Conservation (phyloP, 2,797 vertebrate species). For the Picus viridis region DNA sequence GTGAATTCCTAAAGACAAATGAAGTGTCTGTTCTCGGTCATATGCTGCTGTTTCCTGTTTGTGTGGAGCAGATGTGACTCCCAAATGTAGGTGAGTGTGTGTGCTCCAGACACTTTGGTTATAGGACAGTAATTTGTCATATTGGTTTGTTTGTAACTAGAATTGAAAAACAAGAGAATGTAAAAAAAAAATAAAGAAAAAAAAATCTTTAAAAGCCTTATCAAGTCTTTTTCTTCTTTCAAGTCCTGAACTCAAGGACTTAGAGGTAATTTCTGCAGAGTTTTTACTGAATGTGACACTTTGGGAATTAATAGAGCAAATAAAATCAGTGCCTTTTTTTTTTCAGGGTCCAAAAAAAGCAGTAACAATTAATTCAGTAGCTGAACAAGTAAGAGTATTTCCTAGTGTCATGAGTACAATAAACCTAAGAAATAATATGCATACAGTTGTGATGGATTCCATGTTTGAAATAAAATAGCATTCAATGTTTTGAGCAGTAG, state of each 20-base stretch:
- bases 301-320: slow-evolving; percentile 10
- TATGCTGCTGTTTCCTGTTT: background rate
- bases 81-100: background rate
- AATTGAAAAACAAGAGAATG: background rate
- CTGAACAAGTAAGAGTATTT: slow-evolving; percentile 2
- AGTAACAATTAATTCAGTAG: slow-evolving; percentile 1
- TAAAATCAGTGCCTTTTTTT: background rate
- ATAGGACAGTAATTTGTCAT: background rate
- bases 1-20: background rate
- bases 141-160: background rate
- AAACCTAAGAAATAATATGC: background rate
- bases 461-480: background rate
- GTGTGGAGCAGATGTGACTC: background rate
- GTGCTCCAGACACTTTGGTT: background rate
- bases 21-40: background rate
- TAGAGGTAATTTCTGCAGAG: background rate
- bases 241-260: background rate
- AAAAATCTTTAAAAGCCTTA: background rate
- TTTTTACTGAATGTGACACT: slow-evolving; percentile 7
- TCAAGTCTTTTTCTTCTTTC: background rate
- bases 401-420: background rate
- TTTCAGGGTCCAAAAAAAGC: background rate
- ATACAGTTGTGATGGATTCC: background rate
- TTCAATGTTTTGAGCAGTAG: background rate
- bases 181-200: background rate